Conservation (phyloP, 2,888 invertebrate genomes). For the Dryadula phaetusa region DNA sequence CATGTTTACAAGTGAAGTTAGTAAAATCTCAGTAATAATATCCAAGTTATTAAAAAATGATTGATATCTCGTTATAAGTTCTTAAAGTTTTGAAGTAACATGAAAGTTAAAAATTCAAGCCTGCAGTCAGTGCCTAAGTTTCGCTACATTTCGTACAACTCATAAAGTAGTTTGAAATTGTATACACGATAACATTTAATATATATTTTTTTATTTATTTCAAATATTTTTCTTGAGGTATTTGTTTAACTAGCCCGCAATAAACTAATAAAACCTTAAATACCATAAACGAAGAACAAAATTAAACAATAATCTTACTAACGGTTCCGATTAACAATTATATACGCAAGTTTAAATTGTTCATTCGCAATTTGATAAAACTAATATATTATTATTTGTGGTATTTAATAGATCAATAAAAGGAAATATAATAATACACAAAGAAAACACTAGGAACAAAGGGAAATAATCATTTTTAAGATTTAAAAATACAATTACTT, state of each 20-base stretch:
- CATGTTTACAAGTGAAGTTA: too few species aligned
- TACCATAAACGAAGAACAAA: not conserved
- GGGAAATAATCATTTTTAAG: not conserved
- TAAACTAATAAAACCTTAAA: not conserved
- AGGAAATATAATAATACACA: not conserved
- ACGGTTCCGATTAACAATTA: not conserved
- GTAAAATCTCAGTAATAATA: too few species aligned
- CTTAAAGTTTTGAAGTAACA: too few species aligned
- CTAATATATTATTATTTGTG: slow-evolving; percentile 7
- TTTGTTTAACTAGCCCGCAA: not conserved
- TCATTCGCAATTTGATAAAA: slow-evolving; percentile 9
- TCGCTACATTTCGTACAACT: not conserved
- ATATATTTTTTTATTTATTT: too few species aligned
- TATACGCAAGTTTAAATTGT: not conserved
- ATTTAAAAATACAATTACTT: not conserved
- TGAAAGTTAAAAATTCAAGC: too few species aligned
- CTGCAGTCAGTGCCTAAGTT: too few species aligned
- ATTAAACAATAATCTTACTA: not conserved
- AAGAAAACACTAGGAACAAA: not conserved
- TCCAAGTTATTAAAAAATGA: not conserved
- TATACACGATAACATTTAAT: too few species aligned
- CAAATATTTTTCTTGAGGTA: not conserved
- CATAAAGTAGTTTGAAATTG: not conserved
- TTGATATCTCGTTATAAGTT: not conserved
- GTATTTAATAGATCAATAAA: too few species aligned